These are phyloP conservation scores for Sciurus vulgaris DNA, from an alignment of 2,797 vertebrate genomes.

Conservation along the genomic window DNA sequence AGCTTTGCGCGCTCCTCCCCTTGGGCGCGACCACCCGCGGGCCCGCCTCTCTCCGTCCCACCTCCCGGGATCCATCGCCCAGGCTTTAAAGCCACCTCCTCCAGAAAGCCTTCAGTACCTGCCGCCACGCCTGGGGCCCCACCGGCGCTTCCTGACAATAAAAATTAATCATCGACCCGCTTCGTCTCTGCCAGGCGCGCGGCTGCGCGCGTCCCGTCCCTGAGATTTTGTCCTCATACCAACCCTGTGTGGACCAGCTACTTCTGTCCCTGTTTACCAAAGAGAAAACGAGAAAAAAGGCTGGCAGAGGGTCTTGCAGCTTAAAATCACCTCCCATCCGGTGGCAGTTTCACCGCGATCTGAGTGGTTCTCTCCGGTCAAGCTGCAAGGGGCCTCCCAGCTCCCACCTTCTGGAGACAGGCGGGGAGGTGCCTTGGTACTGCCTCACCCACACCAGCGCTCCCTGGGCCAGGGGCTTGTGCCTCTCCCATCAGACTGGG, in stretches of 20 bases:
- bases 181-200: background rate
- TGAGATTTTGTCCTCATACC: background rate
- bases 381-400: background rate
- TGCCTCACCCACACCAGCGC: accelerated
- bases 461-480: background rate
- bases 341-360: background rate
- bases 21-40: background rate
- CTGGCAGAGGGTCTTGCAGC: background rate
- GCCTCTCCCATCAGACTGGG: background rate
- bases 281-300: background rate
- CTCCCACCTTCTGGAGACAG: background rate
- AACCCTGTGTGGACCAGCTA: accelerated
- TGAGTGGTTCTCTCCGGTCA: background rate
- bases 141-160: background rate
- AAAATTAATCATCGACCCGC: background rate
- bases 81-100: background rate
- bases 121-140: background rate
- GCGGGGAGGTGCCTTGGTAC: background rate
- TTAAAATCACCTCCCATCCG: background rate
- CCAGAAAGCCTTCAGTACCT: background rate
- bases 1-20: background rate
- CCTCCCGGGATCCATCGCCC: background rate
- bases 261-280: background rate
- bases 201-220: no score
- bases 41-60: background rate